Evolutionary conservation across 1,140 invertebrate species (phyloP).

Genomic region (Orussus abietinus): DNA sequence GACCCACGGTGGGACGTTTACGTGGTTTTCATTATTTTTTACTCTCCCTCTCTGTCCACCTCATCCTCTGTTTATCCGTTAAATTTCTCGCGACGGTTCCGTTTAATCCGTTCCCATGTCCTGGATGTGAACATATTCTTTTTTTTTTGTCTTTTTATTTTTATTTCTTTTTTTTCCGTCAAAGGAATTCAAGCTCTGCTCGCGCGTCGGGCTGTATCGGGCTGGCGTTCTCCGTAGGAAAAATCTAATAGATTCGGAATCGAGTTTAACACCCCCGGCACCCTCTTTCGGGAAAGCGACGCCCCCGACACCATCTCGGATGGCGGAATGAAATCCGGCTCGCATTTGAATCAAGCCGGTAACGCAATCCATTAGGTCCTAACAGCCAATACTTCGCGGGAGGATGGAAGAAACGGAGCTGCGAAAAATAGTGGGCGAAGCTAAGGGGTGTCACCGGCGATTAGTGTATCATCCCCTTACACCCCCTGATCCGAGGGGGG

Average conservation of each 20-base stretch:
- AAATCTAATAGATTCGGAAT: constrained; percentile 50
- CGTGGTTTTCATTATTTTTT: no score
- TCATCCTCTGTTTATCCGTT: no score
- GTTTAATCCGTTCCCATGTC: no score
- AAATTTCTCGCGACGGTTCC: no score
- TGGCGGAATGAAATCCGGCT: constrained; percentile 46
- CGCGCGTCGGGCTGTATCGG: neutral
- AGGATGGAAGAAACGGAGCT: constrained; percentile 26
- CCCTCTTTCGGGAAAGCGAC: constrained; percentile 20
- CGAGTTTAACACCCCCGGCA: constrained; percentile 34
- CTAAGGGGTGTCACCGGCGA: constrained; percentile 27
- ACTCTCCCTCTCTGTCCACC: constrained; percentile 5
- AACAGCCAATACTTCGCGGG: constrained; percentile 47
- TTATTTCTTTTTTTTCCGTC: no score
- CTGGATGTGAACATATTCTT: no score
- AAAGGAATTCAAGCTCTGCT: no score
- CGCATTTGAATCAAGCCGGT: constrained; percentile 51
- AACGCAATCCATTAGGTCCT: constrained; percentile 52
- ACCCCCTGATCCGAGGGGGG: constrained; percentile 6
- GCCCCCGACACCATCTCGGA: constrained; percentile 27
- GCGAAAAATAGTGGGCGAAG: constrained; percentile 13
- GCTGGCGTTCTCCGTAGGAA: constrained; percentile 24
- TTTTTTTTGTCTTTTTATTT: no score
- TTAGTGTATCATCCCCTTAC: constrained; percentile 25
- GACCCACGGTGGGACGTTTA: no score